Percentiles rank a stretch among this genome's conserved stretches.
Conservation (phyloP, 2,113 vertebrate genomes). For the Scortum barcoo region DNA sequence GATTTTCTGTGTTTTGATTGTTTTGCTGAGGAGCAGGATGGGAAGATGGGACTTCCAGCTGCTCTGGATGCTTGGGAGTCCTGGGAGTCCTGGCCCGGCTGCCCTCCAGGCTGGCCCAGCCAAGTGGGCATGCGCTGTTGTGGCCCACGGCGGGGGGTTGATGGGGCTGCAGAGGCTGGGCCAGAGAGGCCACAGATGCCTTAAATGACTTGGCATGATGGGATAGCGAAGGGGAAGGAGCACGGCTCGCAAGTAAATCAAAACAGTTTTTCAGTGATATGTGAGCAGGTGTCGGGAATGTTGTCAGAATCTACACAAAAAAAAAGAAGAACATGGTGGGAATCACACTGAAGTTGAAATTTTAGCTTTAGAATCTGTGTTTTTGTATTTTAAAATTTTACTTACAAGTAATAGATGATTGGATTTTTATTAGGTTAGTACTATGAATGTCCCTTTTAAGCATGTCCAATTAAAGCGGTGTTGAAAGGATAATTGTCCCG, state of each 20-base stretch:
- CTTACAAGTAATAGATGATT: not conserved
- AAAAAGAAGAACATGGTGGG: not conserved
- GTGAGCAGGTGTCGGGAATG: slow-evolving; percentile 43
- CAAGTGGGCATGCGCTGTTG: slow-evolving; percentile 79
- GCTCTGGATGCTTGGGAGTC: slow-evolving; percentile 78
- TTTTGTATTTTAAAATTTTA: not conserved
- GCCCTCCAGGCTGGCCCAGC: slow-evolving; percentile 75
- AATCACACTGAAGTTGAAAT: not conserved
- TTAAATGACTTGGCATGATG: slow-evolving; percentile 85
- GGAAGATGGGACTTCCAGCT: slow-evolving; percentile 81
- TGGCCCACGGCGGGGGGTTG: slow-evolving; percentile 79
- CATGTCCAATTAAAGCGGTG: slow-evolving; percentile 48
- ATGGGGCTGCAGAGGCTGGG: slow-evolving; percentile 79
- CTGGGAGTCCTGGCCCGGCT: slow-evolving; percentile 76
- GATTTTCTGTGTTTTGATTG: slow-evolving; percentile 80
- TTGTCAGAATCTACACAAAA: slow-evolving; percentile 41
- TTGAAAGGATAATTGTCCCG: slow-evolving; percentile 36
- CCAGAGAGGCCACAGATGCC: slow-evolving; percentile 84
- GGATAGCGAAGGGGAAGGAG: slow-evolving; percentile 69
- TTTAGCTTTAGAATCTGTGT: not conserved
- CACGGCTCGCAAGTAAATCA: slow-evolving; percentile 77
- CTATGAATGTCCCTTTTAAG: not conserved
- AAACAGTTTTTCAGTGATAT: slow-evolving; percentile 67
- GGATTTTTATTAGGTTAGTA: not conserved
- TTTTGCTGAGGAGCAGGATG: slow-evolving; percentile 76